Evolutionary conservation across 2,113 vertebrate species (phyloP).

Genomic region (Eupsittula cactorum): DNA sequence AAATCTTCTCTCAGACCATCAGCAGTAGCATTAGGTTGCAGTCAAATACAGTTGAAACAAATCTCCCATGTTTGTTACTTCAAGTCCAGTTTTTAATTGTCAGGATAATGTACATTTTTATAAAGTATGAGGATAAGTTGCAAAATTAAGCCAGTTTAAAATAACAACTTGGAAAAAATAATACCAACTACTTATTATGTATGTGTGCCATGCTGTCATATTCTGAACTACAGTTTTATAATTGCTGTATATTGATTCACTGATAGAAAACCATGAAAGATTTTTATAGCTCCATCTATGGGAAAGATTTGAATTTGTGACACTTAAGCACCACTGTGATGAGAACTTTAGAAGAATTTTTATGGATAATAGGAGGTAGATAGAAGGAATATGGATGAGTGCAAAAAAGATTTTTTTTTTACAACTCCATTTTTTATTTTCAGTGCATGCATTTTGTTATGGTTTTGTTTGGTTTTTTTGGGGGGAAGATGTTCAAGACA

Average conservation of each 20-base stretch:
- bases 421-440: neutral
- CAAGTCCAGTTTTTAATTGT: neutral
- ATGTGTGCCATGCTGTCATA: neutral
- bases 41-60: conserved; percentile 10
- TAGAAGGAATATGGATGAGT: neutral
- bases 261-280: neutral
- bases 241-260: neutral
- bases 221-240: neutral
- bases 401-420: neutral
- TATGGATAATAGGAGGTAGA: neutral
- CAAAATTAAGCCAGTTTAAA: neutral
- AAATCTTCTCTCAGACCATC: conserved; percentile 31
- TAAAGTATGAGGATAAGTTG: neutral
- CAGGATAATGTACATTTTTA: neutral
- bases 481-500: neutral
- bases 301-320: neutral
- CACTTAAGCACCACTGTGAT: neutral
- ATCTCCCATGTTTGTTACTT: neutral
- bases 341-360: neutral
- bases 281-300: neutral
- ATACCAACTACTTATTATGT: neutral
- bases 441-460: neutral
- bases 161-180: neutral
- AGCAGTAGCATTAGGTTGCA: neutral
- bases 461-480: neutral